phyloP scores from a whole-genome alignment of 2,888 invertebrate genomes.

The Cephus sareptanus region DNA sequence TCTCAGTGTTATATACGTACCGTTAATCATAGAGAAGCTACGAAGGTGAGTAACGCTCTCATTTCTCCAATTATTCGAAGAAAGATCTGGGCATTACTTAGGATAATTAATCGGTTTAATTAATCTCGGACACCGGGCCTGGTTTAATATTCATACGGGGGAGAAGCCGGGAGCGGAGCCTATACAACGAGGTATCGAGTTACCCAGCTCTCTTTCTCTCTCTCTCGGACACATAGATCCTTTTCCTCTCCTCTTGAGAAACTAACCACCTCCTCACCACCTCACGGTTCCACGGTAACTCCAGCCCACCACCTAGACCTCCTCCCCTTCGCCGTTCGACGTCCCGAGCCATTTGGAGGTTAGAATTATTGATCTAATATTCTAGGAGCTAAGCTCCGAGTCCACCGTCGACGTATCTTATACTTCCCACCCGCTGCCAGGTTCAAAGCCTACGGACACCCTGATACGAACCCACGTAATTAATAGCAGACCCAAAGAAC shows the following conservation, averaged over 20 bases:
- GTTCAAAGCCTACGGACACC: slow-evolving; percentile 53
- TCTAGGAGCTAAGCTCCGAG: slow-evolving; percentile 61
- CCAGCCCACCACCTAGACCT: background rate
- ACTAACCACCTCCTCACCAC: background rate
- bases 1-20: background rate
- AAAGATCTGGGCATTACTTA: background rate
- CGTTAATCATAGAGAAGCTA: background rate
- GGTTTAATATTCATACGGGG: background rate
- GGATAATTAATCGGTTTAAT: background rate
- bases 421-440: slow-evolving; percentile 47
- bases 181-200: background rate
- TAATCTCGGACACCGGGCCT: background rate
- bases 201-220: background rate
- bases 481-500: slow-evolving; percentile 59
- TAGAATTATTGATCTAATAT: slow-evolving; percentile 66
- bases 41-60: background rate
- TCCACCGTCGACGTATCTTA: slow-evolving; percentile 58
- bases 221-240: background rate
- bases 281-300: background rate
- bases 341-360: slow-evolving; percentile 42
- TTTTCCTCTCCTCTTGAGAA: background rate
- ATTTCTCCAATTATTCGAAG: background rate
- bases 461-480: slow-evolving; percentile 59
- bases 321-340: slow-evolving; percentile 18
- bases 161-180: background rate